Conservation (phyloP, 2,888 invertebrate genomes). For the Trachelus iudaicus region DNA sequence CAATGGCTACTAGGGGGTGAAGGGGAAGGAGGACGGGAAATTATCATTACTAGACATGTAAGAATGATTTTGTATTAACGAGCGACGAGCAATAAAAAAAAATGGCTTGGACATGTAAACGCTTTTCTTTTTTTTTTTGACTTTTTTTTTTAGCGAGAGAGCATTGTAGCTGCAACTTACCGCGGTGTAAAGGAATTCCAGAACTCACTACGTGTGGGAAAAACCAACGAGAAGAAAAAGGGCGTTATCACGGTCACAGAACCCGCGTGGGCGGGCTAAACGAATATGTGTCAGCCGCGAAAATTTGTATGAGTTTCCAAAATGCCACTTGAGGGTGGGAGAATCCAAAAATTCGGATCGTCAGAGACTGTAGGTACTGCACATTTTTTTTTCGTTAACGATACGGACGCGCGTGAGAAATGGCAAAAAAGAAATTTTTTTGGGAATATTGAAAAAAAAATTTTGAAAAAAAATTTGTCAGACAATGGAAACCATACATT, state of each 20-base stretch:
- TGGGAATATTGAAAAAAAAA: background rate
- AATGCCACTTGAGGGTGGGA: background rate
- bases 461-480: background rate
- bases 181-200: conserved; percentile 98
- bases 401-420: too few species aligned
- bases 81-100: conserved; percentile 52
- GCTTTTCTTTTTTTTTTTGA: conserved; percentile 34
- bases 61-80: conserved; percentile 53
- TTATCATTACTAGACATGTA: conserved; percentile 45
- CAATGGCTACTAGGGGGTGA: background rate
- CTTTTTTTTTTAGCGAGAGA: conserved; percentile 59
- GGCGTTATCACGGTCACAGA: conserved; percentile 67
- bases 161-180: conserved; percentile 82
- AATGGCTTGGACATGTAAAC: conserved; percentile 47
- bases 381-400: too few species aligned
- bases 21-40: background rate
- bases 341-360: too few species aligned
- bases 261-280: conserved; percentile 55
- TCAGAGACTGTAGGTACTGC: too few species aligned
- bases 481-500: background rate
- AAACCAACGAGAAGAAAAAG: conserved; percentile 65
- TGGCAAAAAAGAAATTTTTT: too few species aligned
- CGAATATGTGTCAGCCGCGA: background rate
- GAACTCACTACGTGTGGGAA: conserved; percentile 86
- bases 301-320: background rate